Evolutionary conservation across 1,140 invertebrate species (phyloP), one percentile per base, ranked within the genome.

Genomic region (Diprion similis): DNA sequence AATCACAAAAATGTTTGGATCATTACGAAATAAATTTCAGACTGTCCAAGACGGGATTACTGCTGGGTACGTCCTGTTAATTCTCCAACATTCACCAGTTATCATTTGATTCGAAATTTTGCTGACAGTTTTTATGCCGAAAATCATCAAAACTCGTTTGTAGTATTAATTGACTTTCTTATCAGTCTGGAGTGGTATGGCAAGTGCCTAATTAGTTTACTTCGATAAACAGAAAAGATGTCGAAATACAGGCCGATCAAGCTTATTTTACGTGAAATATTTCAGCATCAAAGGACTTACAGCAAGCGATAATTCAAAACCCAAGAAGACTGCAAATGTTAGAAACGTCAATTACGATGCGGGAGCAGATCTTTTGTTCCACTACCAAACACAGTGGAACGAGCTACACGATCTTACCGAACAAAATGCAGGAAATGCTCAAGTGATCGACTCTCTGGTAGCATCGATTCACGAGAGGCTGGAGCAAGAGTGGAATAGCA

Each of bases 301-400:
- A 13, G 72, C 83, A 15, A 59, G 74, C 9, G 86, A 88, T 74
- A 76, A 70, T 71, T 64, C 82, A 15, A 87, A 82, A 74, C 72
- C 77, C 15, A 88, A 86, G 79, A 83, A 81, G 64, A 8, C 70
- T 11, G 37, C 67, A 2, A 83, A 80, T 73, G 11, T 71, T 18
- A 77, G 81, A 73, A 83, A 85, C 77, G 86, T 89, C 46, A 90
- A 91, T 83, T 88, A 89, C 69, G 85, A 91, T 83, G 90, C 91
- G 46, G 92, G 91, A 1, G 87, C 89, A 10, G 89, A 91, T 76
- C 77, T 92, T 70, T 82, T 93, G 24, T 86, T 89, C 75, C 90
- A 91, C 76, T 94, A 91, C 83, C 92, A 93, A 80, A 83, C 89
- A 47, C 86, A 91, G 69, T 94, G 93, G 93, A 89, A 89, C 76